phyloP scores from a whole-genome alignment of 2,888 invertebrate species.

The Nezara viridula region DNA sequence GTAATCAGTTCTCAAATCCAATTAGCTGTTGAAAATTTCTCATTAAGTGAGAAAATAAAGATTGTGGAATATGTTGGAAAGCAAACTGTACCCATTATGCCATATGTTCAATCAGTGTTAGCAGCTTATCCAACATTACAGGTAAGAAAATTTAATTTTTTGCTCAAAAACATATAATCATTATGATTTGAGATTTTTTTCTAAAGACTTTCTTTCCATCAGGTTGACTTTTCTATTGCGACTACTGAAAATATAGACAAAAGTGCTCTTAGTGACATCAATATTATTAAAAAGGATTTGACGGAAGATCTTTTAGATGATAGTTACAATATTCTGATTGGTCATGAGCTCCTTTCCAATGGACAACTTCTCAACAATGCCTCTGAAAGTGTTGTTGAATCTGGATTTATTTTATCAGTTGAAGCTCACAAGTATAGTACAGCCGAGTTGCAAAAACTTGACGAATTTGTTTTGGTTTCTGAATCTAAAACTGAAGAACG shows the following conservation, averaged over 20 bases:
- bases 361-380: slow-evolving; percentile 73
- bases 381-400: slow-evolving; percentile 75
- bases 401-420: slow-evolving; percentile 82
- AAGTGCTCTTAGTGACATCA: slow-evolving; percentile 69
- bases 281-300: slow-evolving; percentile 76
- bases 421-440: slow-evolving; percentile 70
- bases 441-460: slow-evolving; percentile 63
- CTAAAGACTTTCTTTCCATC: slow-evolving; percentile 61
- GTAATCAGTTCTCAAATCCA: slow-evolving; percentile 80
- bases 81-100: slow-evolving; percentile 76
- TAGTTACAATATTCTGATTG: slow-evolving; percentile 78
- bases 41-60: slow-evolving; percentile 79
- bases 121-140: slow-evolving; percentile 82
- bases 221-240: slow-evolving; percentile 48
- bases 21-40: slow-evolving; percentile 83
- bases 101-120: slow-evolving; percentile 75
- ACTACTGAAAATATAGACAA: slow-evolving; percentile 27
- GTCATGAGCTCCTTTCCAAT: slow-evolving; percentile 76
- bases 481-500: slow-evolving; percentile 77
- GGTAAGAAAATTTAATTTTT: slow-evolving; percentile 67
- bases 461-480: slow-evolving; percentile 73
- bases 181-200: no score
- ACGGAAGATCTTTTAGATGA: slow-evolving; percentile 74
- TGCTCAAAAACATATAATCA: neutral
- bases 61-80: slow-evolving; percentile 77